Evolutionary conservation across 2,113 vertebrate genomes (phyloP).

Genomic region (Alces alces): DNA sequence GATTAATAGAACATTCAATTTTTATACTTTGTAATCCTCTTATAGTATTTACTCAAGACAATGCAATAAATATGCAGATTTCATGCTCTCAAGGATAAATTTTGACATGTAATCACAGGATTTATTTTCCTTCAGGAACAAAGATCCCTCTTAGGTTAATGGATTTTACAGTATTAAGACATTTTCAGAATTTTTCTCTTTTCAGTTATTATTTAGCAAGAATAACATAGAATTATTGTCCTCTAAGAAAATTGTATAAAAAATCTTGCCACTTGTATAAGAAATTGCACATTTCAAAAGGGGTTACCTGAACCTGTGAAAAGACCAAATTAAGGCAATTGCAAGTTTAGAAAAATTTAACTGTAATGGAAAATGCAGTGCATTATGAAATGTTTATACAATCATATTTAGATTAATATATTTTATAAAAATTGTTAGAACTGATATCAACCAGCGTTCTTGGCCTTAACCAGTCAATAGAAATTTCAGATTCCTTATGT

Average conservation of each 20-base stretch:
- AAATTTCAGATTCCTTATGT: neutral
- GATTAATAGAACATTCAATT: neutral
- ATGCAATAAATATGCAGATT: neutral
- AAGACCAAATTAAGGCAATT: neutral
- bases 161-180: neutral
- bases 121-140: neutral
- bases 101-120: neutral
- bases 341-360: neutral
- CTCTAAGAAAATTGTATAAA: neutral
- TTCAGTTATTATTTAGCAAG: neutral
- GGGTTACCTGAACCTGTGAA: neutral
- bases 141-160: neutral
- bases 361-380: neutral
- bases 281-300: neutral
- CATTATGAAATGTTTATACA: neutral
- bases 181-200: neutral
- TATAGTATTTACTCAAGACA: neutral
- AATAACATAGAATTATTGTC: neutral
- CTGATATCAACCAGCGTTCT: neutral
- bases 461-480: neutral
- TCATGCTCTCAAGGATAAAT: neutral
- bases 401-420: neutral
- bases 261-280: neutral
- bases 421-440: neutral
- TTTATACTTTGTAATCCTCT: neutral